Conservation (phyloP, 2,113 vertebrate genomes). For the Psophia crepitans region DNA sequence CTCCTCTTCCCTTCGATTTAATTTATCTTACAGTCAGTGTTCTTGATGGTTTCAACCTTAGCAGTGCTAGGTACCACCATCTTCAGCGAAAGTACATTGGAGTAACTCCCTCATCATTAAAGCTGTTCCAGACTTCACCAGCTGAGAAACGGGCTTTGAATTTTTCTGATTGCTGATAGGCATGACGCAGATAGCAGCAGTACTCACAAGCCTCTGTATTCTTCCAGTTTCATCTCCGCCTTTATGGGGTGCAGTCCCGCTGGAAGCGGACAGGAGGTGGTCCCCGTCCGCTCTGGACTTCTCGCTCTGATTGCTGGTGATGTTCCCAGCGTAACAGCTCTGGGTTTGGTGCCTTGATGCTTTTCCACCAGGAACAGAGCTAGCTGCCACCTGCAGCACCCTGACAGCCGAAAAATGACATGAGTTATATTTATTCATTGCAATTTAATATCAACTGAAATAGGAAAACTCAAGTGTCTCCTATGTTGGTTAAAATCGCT, state of each 20-base stretch:
- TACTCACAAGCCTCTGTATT: accelerated
- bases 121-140: neutral
- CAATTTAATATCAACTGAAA: neutral
- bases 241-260: neutral
- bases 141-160: neutral
- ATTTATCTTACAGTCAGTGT: neutral
- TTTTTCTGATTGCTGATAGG: neutral
- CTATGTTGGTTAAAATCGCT: neutral
- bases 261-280: neutral
- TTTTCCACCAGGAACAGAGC: neutral
- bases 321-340: neutral
- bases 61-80: neutral
- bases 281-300: neutral
- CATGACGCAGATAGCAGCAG: accelerated
- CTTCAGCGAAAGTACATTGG: neutral
- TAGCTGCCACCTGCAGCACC: neutral
- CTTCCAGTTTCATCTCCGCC: neutral
- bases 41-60: neutral
- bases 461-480: neutral
- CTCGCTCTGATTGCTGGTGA: neutral
- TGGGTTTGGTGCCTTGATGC: neutral
- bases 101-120: neutral
- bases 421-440: neutral
- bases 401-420: neutral
- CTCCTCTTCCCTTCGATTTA: neutral